These are phyloP conservation scores for Drosophila flavopinicola DNA, from an alignment of 2,888 invertebrate species.

Conservation along the genomic window DNA sequence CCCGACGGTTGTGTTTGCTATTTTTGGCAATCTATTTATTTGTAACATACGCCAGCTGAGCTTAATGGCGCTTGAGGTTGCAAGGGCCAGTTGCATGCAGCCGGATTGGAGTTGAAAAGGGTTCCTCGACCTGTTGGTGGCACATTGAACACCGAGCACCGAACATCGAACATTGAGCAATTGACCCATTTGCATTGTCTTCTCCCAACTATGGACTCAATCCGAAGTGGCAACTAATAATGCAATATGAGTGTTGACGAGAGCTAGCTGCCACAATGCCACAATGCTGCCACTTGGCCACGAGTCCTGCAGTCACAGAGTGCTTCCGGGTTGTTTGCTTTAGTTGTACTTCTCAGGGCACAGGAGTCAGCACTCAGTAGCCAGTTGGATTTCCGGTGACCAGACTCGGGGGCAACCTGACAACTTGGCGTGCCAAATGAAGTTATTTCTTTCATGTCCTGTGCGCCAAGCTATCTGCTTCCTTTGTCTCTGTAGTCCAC, in stretches of 20 bases:
- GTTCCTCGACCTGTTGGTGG: conserved; percentile 35
- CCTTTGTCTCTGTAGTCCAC: not conserved
- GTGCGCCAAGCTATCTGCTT: conserved; percentile 2
- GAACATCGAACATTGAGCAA: conserved; percentile 46
- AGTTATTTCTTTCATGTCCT: conserved; percentile 53
- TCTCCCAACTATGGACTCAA: conserved; percentile 8
- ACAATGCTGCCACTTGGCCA: conserved; percentile 10
- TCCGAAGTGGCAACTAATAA: conserved; percentile 57
- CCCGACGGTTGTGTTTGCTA: conserved; percentile 37
- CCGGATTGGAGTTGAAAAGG: conserved; percentile 1
- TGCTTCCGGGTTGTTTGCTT: conserved; percentile 59
- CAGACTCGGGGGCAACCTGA: conserved; percentile 26
- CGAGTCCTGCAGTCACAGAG: conserved; percentile 29
- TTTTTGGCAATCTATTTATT: conserved; percentile 64
- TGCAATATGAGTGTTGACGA: conserved; percentile 44
- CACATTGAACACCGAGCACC: conserved; percentile 5
- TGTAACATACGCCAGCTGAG: conserved; percentile 35
- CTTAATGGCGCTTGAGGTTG: conserved; percentile 8
- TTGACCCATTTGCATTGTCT: conserved; percentile 64
- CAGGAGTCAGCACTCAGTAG: too few species aligned
- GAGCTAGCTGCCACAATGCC: conserved; percentile 24
- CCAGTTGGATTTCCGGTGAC: conserved; percentile 51
- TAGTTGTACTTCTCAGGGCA: conserved; percentile 32
- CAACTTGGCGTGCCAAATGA: conserved; percentile 64
- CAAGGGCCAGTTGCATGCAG: conserved; percentile 1